Conservation (phyloP, 2,888 invertebrate species). For the Liodrosophila aerea region DNA sequence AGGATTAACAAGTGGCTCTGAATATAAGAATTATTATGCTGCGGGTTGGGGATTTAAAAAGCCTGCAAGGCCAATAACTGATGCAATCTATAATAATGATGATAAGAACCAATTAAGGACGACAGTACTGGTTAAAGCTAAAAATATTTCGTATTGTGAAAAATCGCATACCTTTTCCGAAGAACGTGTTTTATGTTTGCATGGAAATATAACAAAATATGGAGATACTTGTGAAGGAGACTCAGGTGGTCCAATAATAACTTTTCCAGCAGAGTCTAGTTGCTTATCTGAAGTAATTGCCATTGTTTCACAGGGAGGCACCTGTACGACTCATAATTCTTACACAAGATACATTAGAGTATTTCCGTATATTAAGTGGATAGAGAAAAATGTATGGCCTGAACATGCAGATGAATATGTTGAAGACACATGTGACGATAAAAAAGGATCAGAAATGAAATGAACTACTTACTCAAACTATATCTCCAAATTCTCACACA, state of each 20-base stretch:
- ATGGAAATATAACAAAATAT: rapidly evolving
- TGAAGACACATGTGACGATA: no score
- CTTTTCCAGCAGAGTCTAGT: neutral
- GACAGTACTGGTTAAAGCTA: no score
- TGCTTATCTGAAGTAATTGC: constrained; percentile 28
- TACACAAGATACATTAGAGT: constrained; percentile 12
- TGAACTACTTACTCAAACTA: no score
- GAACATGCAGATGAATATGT: neutral
- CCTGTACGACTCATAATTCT: rapidly evolving
- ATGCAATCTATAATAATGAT: no score
- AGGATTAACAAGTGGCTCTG: no score
- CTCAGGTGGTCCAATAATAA: constrained; percentile 42
- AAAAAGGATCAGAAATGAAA: no score
- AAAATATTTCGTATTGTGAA: no score
- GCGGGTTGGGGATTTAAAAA: no score
- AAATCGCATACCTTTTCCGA: no score
- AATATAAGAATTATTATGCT: no score
- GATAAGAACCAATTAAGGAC: no score
- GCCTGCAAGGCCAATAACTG: no score
- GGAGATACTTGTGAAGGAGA: constrained; percentile 29
- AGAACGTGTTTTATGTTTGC: constrained; percentile 18
- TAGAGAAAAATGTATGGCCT: constrained; percentile 34
- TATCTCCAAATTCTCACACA: rapidly evolving
- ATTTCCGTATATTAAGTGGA: constrained; percentile 33
- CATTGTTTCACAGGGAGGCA: neutral